Percentiles rank a stretch among this genome's conserved stretches.
Conservation (phyloP, 2,113 vertebrate genomes). For the Coptodon rendalli region DNA sequence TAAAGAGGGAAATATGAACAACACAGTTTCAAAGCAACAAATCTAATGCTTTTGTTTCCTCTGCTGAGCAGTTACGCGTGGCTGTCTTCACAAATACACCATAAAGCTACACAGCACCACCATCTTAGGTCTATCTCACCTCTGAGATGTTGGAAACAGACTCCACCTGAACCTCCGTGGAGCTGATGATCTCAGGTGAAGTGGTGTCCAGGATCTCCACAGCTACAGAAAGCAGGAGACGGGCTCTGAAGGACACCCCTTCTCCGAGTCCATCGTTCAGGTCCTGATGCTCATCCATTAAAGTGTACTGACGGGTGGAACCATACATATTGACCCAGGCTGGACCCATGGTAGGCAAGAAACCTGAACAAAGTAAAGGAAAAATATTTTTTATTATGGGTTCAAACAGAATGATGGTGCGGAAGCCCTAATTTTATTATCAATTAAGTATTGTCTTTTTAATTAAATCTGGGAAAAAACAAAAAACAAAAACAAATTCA, state of each 20-base stretch:
- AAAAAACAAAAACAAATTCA: background rate
- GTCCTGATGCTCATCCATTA: conserved; percentile 97
- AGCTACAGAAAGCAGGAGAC: conserved; percentile 83
- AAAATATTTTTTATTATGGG: background rate
- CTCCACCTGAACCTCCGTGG: conserved; percentile 90
- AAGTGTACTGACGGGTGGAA: conserved; percentile 91
- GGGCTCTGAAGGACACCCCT: conserved; percentile 92
- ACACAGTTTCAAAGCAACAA: background rate
- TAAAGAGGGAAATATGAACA: background rate
- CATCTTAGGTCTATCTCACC: conserved; percentile 28
- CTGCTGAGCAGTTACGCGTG: background rate
- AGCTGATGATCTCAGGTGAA: conserved; percentile 84
- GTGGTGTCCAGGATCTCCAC: conserved; percentile 93
- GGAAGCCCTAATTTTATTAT: background rate
- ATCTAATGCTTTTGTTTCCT: conserved; percentile 22
- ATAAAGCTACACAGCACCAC: background rate
- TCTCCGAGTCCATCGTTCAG: conserved; percentile 94
- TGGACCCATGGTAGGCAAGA: conserved; percentile 89
- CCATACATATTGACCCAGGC: conserved; percentile 99
- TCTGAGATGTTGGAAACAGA: conserved; percentile 77
- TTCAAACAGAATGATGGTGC: background rate
- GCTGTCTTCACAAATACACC: background rate
- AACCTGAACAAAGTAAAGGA: conserved; percentile 68
- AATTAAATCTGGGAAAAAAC: background rate
- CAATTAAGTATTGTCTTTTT: background rate